These are phyloP conservation scores for Bombycilla garrulus DNA, from an alignment of 2,113 vertebrate species.

Conservation along the genomic window DNA sequence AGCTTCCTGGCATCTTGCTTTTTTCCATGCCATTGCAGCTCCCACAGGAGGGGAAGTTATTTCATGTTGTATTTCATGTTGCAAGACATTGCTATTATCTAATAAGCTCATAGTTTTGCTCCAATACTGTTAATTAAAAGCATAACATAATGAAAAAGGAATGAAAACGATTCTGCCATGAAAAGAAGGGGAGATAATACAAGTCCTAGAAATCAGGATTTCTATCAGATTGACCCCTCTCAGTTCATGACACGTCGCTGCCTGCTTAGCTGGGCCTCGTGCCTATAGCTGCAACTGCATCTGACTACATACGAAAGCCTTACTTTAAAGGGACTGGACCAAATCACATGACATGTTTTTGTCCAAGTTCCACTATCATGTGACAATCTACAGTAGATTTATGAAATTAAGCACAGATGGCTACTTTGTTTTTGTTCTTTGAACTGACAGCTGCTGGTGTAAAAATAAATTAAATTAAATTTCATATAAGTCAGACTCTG, in stretches of 20 bases:
- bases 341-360: slow-evolving; percentile 72
- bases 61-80: not conserved
- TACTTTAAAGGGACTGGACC: slow-evolving; percentile 55
- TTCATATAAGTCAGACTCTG: slow-evolving; percentile 79
- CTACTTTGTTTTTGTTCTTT: slow-evolving; percentile 84
- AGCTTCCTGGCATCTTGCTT: not conserved
- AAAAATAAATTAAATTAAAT: slow-evolving; percentile 87
- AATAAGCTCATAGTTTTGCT: not conserved
- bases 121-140: not conserved
- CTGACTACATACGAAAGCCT: slow-evolving; percentile 40
- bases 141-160: not conserved
- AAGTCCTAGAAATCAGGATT: not conserved
- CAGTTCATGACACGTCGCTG: not conserved
- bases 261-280: not conserved
- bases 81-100: not conserved
- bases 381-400: slow-evolving; percentile 78
- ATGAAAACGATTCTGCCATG: not conserved
- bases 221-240: slow-evolving; percentile 5
- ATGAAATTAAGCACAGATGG: slow-evolving; percentile 84
- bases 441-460: slow-evolving; percentile 85
- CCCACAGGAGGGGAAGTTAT: not conserved
- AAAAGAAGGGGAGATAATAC: not conserved
- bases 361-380: slow-evolving; percentile 74
- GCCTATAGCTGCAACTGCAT: slow-evolving; percentile 27
- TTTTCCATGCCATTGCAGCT: not conserved